Conservation (phyloP, 2,888 invertebrate genomes). For the Neoaliturus tenellus region DNA sequence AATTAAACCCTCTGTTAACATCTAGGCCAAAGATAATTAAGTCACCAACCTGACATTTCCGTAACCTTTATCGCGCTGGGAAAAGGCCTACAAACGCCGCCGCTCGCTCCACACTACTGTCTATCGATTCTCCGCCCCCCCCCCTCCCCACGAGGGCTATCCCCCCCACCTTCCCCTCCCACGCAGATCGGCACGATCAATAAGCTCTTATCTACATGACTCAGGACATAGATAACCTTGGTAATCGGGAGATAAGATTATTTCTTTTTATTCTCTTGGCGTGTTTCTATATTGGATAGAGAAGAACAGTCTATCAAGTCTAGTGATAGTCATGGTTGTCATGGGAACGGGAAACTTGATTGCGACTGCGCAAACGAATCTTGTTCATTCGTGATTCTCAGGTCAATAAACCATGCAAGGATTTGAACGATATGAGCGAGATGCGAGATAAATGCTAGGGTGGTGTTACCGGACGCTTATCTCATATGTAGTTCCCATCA, state of each 20-base stretch:
- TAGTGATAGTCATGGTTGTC: not conserved
- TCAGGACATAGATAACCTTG: conserved; percentile 4
- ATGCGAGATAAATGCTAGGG: too few species aligned
- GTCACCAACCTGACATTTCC: conserved; percentile 23
- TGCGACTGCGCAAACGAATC: not conserved
- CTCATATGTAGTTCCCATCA: too few species aligned
- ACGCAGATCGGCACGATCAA: conserved; percentile 14
- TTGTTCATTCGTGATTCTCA: not conserved
- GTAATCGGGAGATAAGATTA: not conserved
- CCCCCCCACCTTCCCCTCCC: not conserved
- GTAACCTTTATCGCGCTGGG: conserved; percentile 9
- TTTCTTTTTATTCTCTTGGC: not conserved
- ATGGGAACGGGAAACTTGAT: not conserved
- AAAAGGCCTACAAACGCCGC: not conserved
- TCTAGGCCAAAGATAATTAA: not conserved
- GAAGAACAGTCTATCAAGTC: not conserved
- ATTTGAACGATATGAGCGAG: too few species aligned
- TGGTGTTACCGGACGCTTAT: too few species aligned
- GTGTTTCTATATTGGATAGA: not conserved
- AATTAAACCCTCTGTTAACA: not conserved
- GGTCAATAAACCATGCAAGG: not conserved
- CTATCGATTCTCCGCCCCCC: not conserved
- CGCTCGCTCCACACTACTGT: not conserved
- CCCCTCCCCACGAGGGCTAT: not conserved
- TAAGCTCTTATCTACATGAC: conserved; percentile 17